Conservation (phyloP, 2,797 vertebrate species). For the Uromys caudimaculatus region DNA sequence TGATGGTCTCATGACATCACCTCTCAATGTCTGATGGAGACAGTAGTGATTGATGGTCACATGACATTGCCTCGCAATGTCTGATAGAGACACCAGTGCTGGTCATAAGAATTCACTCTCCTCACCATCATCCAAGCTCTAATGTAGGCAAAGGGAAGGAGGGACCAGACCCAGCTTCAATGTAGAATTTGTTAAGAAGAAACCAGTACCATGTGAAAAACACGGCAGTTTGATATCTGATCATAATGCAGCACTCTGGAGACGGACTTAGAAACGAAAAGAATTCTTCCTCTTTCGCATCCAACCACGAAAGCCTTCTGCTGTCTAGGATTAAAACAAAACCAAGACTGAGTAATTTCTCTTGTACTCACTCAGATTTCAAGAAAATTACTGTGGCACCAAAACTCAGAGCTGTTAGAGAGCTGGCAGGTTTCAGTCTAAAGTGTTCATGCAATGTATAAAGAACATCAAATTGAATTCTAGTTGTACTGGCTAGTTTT, state of each 20-base stretch:
- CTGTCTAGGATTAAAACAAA: conserved; percentile 89
- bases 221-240: conserved; percentile 88
- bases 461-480: neutral
- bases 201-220: neutral
- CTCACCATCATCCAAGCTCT: neutral
- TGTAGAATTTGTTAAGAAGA: neutral
- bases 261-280: conserved; percentile 97
- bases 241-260: conserved; percentile 95
- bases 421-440: neutral
- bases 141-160: neutral
- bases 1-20: neutral
- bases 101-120: neutral
- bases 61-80: neutral
- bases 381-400: neutral
- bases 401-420: neutral
- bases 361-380: neutral
- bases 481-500: too few relatives aligned
- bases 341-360: neutral
- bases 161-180: neutral
- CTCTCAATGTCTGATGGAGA: neutral
- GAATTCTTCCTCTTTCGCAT: conserved; percentile 97
- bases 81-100: neutral
- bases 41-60: too few relatives aligned
- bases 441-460: neutral
- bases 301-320: conserved; percentile 98